Evolutionary conservation across 2,113 vertebrate species (phyloP), one percentile per base, ranked within the genome.

Genomic region (Microtus ochrogaster): DNA sequence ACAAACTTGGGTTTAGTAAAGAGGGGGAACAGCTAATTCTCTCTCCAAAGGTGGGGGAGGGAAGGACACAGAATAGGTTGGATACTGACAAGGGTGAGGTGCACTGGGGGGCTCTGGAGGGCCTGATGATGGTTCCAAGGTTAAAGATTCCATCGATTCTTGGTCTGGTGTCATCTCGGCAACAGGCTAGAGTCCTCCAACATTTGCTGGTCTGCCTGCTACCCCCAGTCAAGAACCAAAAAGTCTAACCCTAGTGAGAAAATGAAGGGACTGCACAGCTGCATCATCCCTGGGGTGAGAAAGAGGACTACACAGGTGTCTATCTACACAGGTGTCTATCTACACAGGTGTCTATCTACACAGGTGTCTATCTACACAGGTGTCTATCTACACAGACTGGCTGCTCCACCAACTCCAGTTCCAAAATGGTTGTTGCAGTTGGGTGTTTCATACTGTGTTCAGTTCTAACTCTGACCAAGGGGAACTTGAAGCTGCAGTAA

Each of bases 51-150:
- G n/a, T 86, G 30, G 68, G 52, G 10, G 19, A 77, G 19, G 5
- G 19, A 70, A 24, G 19, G 39, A 61, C 9, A 44, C 22, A n/a
- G 6, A 5, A 58, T 86, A 78, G 17, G 22, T 81, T 44, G n/a
- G 6, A 24, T 58, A 4, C 0, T 1, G 47, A 10, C 70, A 3
- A 3, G 0, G 65, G 39, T 49, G n/a, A 61, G 7, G 12, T 3
- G 28, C 4, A 7, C 7, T 9, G n/a, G 26, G 24, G 4, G 41
- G 8, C 4, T 76, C 39, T 22, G 12, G 4, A 93, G 36, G 14
- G 3, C 28, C 36, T 84, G 77, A 22, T 52, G 72, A 8, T 78
- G 44, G 22, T 14, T 17, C 1, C 1, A 61, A 52, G 2, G 1
- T 85, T 47, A 5, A 49, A 72, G 74, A 63, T 47, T 52, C 65